Evolutionary conservation across 2,888 invertebrate genomes (phyloP), one percentile per base, ranked within the genome.

Genomic region (Tromatobia lineatoria): DNA sequence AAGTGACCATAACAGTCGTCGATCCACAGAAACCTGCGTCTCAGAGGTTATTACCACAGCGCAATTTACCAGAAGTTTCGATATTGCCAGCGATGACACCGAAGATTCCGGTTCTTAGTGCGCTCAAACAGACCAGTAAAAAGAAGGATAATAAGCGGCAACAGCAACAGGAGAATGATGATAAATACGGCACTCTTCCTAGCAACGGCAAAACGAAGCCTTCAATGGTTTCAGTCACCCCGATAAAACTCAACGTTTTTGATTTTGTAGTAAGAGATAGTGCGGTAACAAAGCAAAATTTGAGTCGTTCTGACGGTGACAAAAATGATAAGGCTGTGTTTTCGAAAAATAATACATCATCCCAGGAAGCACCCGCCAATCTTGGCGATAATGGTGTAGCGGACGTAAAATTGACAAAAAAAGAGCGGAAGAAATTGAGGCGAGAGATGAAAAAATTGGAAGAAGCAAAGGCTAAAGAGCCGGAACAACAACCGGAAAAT

Each of bases 1-100:
- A 94, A 88, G 94, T 94, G 7, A 94, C 94, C 18, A 94, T 94
- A 77, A 94, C 94, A 2, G 94, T 94, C 6, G 94, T 94, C 8
- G 94, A 94, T 87, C 93, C 94, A 3, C 91, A 93, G 47, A 94
- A 92, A 71, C 92, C 91, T 38, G 86, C 87, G 18, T 86, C 91
- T 15, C 93, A 92, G 70, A 92, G 90, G 87, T 82, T 88, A 80
- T 81, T 88, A 61, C 90, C 90, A 54, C 92, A 91, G 64, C 89
- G 90, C 64, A 91, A 93, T 76, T 86, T 93, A 77, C 93, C 93
- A 10, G 93, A 93, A 88, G 92, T 93, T 52, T 93, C 93, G 20
- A 93, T 93, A 86, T 87, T 93, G 79, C 93, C 93, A 23, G 90
- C 93, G 3, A 86, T 89, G 29, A 85, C 89, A 38, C 47, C 85